phyloP scores from a whole-genome alignment of 2,888 invertebrate species.

The Cotesia congregata region DNA sequence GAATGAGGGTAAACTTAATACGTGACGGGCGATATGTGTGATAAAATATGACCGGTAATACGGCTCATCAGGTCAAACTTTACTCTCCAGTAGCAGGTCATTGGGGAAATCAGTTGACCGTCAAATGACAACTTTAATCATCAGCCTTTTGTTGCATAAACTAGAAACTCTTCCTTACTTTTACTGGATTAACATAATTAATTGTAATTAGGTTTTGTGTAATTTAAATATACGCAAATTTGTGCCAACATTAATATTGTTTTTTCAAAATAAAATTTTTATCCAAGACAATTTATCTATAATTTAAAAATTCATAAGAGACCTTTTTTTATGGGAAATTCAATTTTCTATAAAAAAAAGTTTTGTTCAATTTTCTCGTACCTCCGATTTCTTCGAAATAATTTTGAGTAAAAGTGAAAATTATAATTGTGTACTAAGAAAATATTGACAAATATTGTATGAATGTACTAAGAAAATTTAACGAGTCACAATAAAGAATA shows the following conservation, averaged over 20 bases:
- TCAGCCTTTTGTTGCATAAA: neutral
- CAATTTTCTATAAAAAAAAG: no score
- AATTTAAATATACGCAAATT: neutral
- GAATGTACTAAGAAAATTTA: no score
- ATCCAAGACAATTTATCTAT: no score
- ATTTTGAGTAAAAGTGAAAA: neutral
- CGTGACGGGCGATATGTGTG: neutral
- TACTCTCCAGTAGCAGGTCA: neutral
- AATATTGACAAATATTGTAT: neutral
- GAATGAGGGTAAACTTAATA: conserved; percentile 13
- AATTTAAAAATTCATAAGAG: no score
- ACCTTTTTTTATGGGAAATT: no score
- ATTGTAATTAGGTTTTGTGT: neutral
- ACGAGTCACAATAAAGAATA: neutral
- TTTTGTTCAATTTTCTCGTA: neutral
- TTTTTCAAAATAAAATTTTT: neutral
- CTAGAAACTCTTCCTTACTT: neutral
- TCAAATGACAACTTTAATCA: neutral
- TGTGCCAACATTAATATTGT: neutral
- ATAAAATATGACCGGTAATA: neutral
- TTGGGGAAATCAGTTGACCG: conserved; percentile 8
- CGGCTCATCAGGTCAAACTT: neutral
- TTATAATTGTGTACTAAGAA: neutral
- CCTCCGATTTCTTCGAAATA: no score
- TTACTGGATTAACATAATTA: neutral